Evolutionary conservation across 2,888 invertebrate genomes (phyloP).

Genomic region (Spisula solida): DNA sequence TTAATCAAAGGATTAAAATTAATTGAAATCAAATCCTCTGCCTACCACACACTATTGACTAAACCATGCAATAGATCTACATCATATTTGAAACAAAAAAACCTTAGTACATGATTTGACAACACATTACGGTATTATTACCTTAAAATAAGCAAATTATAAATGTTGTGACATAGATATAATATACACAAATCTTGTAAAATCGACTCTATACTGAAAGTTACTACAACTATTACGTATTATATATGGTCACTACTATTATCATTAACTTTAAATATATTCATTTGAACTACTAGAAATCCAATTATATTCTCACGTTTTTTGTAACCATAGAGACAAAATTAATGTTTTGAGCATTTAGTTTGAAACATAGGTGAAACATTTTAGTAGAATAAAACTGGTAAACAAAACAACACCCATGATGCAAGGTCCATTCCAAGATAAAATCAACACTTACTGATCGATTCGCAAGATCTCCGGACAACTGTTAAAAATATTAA

Average conservation of each 20-base stretch:
- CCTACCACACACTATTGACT: constrained; percentile 10
- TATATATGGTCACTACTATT: neutral
- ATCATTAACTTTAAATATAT: too few species aligned
- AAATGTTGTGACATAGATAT: neutral
- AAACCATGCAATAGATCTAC: neutral
- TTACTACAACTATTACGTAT: neutral
- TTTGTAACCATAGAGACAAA: neutral
- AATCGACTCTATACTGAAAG: neutral
- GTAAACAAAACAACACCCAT: constrained; percentile 48
- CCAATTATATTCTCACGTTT: too few species aligned
- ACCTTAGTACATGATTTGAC: neutral
- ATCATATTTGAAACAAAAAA: neutral
- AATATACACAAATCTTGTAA: neutral
- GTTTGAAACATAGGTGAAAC: constrained; percentile 19
- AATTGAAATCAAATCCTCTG: neutral
- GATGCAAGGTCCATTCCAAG: constrained; percentile 45
- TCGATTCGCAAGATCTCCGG: constrained; percentile 59
- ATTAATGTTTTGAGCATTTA: neutral
- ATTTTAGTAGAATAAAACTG: constrained; percentile 34
- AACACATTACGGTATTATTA: too few species aligned
- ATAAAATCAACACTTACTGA: constrained; percentile 62
- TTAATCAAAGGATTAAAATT: neutral
- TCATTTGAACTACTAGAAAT: too few species aligned
- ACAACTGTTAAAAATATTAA: constrained; percentile 62
- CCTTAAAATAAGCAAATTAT: neutral